phyloP scores from a whole-genome alignment of 2,113 vertebrate genomes.

The Siniperca knerii region DNA sequence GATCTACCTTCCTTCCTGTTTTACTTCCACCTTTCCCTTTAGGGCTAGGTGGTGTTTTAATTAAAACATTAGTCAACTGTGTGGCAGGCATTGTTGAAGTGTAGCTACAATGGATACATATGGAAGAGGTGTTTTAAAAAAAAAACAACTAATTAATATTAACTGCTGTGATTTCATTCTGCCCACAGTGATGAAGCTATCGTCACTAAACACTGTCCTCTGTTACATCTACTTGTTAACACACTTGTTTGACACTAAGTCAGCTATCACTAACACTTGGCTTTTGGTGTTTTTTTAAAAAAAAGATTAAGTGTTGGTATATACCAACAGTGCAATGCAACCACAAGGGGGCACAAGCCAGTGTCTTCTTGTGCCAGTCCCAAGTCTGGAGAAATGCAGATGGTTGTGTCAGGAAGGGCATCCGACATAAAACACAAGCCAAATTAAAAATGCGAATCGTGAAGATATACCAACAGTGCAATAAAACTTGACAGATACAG shows the following conservation, averaged over 20 bases:
- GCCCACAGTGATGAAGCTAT: not conserved
- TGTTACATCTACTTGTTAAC: not conserved
- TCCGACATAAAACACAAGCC: no score
- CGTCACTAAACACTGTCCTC: not conserved
- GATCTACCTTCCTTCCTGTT: constrained; percentile 16
- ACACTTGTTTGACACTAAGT: not conserved
- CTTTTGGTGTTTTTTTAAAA: not conserved
- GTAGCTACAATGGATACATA: not conserved
- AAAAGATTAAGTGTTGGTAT: not conserved
- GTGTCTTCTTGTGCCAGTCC: no score
- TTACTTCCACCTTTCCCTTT: constrained; percentile 22
- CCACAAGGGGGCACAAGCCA: no score
- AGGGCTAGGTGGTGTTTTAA: constrained; percentile 6
- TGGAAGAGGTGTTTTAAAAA: not conserved
- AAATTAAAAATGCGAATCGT: no score
- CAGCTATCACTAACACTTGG: not conserved
- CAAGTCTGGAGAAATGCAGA: no score
- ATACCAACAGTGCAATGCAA: not conserved
- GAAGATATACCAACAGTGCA: not conserved
- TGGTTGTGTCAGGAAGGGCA: no score
- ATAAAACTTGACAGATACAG: no score
- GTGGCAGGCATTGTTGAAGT: not conserved
- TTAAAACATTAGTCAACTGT: constrained; percentile 9
- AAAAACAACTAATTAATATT: not conserved
- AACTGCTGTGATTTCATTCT: not conserved